These are phyloP conservation scores for Penaeus monodon DNA, from an alignment of 2,888 invertebrate species.

Conservation along the genomic window DNA sequence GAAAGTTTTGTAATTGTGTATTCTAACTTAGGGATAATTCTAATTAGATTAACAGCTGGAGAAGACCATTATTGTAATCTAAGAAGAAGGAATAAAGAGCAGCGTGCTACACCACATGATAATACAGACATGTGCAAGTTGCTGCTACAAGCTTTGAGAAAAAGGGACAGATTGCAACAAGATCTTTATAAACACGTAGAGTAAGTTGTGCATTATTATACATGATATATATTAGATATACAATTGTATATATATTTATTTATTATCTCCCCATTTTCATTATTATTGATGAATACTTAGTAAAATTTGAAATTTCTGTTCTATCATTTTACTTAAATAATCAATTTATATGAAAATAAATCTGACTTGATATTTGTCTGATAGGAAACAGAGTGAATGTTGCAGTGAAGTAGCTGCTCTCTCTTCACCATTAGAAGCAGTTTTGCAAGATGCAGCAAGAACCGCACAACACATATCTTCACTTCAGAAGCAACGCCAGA, in stretches of 20 bases:
- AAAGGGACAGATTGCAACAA: conserved; percentile 73
- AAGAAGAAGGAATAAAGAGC: conserved; percentile 71
- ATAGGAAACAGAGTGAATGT: conserved; percentile 65
- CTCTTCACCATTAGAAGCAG: conserved; percentile 59
- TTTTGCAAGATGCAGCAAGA: conserved; percentile 63
- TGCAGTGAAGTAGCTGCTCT: conserved; percentile 66
- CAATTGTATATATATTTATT: neutral
- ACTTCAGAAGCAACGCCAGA: conserved; percentile 66
- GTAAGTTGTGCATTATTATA: conserved; percentile 50
- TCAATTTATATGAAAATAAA: conserved; percentile 27
- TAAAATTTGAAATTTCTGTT: neutral
- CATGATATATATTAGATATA: neutral
- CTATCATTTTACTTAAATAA: neutral
- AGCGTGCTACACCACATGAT: conserved; percentile 71
- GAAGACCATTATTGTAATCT: conserved; percentile 67
- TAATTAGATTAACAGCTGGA: conserved; percentile 44
- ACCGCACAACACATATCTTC: conserved; percentile 63
- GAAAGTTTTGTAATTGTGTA: no score
- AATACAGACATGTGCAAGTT: conserved; percentile 74
- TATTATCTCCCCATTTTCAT: neutral
- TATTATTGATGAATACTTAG: no score
- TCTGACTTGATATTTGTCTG: conserved; percentile 23
- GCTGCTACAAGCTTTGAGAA: conserved; percentile 74
- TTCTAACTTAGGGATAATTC: no score
- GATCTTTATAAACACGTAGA: conserved; percentile 66